phyloP scores from a whole-genome alignment of 2,113 vertebrate species.

The Corythornis vintsioides region DNA sequence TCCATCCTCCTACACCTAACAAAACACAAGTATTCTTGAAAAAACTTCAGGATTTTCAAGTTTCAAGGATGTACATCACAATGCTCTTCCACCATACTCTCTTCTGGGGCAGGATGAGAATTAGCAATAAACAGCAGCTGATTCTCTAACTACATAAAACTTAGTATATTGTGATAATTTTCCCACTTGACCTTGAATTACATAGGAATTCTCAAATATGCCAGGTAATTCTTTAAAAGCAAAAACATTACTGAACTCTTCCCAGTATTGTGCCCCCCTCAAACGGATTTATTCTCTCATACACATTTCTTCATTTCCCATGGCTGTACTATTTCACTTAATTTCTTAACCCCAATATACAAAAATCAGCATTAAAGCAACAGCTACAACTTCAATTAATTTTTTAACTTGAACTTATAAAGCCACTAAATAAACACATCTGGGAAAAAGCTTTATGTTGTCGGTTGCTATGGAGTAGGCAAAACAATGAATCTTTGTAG shows the following conservation, averaged over 20 bases:
- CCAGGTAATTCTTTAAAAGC: background rate
- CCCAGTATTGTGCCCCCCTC: background rate
- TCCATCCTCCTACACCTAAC: background rate
- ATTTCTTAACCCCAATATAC: background rate
- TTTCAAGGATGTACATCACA: background rate
- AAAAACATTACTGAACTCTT: background rate
- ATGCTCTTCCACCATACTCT: background rate
- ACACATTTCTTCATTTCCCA: background rate
- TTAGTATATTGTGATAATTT: background rate
- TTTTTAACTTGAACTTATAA: background rate
- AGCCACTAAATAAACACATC: slow-evolving; percentile 47
- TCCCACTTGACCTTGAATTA: background rate
- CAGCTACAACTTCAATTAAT: background rate
- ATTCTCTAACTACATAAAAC: background rate
- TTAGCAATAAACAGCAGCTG: background rate
- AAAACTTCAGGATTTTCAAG: background rate
- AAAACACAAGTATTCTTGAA: background rate
- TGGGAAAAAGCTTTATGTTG: slow-evolving; percentile 36
- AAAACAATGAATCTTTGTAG: slow-evolving; percentile 36
- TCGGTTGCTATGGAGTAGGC: slow-evolving; percentile 23
- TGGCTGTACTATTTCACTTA: background rate
- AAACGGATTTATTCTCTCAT: background rate
- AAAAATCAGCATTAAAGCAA: background rate
- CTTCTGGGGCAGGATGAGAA: background rate
- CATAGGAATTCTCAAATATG: background rate